A percentile compares a stretch with the other conserved stretches of the same genome.
phyloP scores from a whole-genome alignment of 1,140 invertebrate genomes.

The Drosophila nasuta region DNA sequence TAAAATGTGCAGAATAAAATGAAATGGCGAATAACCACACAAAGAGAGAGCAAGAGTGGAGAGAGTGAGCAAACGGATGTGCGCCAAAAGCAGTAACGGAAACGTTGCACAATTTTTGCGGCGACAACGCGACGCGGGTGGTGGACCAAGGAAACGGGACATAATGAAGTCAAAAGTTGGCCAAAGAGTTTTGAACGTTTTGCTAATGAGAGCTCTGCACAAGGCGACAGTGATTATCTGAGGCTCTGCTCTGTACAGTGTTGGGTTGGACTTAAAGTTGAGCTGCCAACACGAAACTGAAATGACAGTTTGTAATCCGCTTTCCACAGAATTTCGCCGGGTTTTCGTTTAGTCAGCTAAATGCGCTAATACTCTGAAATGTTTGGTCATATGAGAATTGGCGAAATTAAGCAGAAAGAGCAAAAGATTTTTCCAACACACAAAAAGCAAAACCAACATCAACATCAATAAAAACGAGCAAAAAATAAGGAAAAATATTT shows the following conservation, averaged over 20 bases:
- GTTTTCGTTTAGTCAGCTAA: constrained; percentile 7
- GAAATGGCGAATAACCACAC: constrained; percentile 76
- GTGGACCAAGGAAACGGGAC: constrained; percentile 54
- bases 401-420: constrained; percentile 14
- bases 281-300: constrained; percentile 3
- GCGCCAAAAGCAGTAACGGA: constrained; percentile 78
- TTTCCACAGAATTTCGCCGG: constrained; percentile 11
- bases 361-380: not conserved
- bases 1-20: constrained; percentile 83
- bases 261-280: constrained; percentile 21
- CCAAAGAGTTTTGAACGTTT: constrained; percentile 77
- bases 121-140: constrained; percentile 57
- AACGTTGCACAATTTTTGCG: constrained; percentile 82
- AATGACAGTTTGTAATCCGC: constrained; percentile 22
- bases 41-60: constrained; percentile 27
- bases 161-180: constrained; percentile 82
- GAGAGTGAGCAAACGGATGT: constrained; percentile 65
- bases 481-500: constrained; percentile 48
- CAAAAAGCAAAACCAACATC: not conserved
- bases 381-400: not conserved
- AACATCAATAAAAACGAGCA: constrained; percentile 13
- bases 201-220: constrained; percentile 77
- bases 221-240: constrained; percentile 74
- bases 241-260: constrained; percentile 4
- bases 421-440: constrained; percentile 1